Conservation (phyloP, 2,888 invertebrate species). For the Troides aeacus region DNA sequence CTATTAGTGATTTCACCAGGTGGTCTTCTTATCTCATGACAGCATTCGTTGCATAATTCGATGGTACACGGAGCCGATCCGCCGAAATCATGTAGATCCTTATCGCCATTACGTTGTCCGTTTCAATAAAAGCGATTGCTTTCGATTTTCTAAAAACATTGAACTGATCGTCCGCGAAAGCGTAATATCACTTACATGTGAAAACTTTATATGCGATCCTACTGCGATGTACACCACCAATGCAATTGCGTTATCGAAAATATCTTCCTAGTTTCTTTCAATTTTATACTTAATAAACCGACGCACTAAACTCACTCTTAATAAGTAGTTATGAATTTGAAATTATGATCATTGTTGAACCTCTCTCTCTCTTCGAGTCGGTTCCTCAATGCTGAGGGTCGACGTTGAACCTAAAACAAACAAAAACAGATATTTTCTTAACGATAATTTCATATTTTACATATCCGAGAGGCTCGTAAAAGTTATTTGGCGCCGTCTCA, state of each 20-base stretch:
- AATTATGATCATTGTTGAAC: too few species aligned
- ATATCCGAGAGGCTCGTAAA: constrained; percentile 23
- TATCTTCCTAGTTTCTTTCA: not conserved
- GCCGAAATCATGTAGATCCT: constrained; percentile 28
- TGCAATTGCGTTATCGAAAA: not conserved
- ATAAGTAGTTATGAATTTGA: too few species aligned
- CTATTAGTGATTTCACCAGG: constrained; percentile 48
- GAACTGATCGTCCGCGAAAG: constrained; percentile 23
- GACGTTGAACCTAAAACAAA: not conserved
- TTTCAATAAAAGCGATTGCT: constrained; percentile 25
- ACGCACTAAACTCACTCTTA: too few species aligned
- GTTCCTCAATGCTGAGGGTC: too few species aligned
- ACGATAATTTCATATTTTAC: constrained; percentile 8
- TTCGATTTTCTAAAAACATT: constrained; percentile 30
- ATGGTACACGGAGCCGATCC: constrained; percentile 13
- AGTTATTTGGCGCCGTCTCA: constrained; percentile 26
- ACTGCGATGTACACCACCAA: not conserved
- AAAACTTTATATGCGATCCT: constrained; percentile 15
- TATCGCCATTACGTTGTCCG: constrained; percentile 25
- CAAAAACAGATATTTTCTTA: constrained; percentile 2
- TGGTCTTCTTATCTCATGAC: constrained; percentile 40
- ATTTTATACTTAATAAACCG: not conserved
- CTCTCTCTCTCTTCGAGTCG: too few species aligned
- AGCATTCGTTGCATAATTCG: constrained; percentile 22
- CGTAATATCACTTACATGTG: constrained; percentile 11